phyloP scores from a whole-genome alignment of 2,888 invertebrate genomes.

The Epinotia bilunana region DNA sequence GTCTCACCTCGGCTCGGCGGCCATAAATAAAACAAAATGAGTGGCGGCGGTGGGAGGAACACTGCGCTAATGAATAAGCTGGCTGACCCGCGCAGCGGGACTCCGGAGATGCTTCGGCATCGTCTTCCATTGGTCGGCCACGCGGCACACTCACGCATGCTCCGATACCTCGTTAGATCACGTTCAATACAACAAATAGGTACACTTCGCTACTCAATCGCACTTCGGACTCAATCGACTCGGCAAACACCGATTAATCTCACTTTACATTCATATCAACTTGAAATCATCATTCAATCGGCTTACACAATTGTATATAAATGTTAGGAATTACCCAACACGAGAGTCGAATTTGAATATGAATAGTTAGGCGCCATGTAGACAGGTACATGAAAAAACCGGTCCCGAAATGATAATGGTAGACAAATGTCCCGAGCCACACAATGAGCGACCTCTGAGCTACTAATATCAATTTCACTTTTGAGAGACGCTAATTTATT shows the following conservation, averaged over 20 bases:
- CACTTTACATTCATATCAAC: conserved; percentile 61
- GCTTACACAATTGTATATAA: conserved; percentile 80
- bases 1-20: conserved; percentile 80
- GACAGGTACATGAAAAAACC: conserved; percentile 82
- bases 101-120: conserved; percentile 44
- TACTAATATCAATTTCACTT: conserved; percentile 69
- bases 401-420: conserved; percentile 77
- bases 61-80: conserved; percentile 78
- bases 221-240: conserved; percentile 52
- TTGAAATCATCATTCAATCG: conserved; percentile 68
- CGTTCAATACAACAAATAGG: conserved; percentile 20
- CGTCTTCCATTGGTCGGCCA: conserved; percentile 47
- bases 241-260: conserved; percentile 67
- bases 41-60: conserved; percentile 78
- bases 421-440: conserved; percentile 79
- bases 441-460: conserved; percentile 77
- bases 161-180: conserved; percentile 20
- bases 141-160: conserved; percentile 16
- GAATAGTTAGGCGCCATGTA: conserved; percentile 83
- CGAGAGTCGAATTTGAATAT: conserved; percentile 80
- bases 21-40: conserved; percentile 83
- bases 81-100: conserved; percentile 52
- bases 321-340: conserved; percentile 80
- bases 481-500: conserved; percentile 79
- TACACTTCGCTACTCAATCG: conserved; percentile 41